Conservation (phyloP, 2,113 vertebrate species). For the Ranitomeya imitator region DNA sequence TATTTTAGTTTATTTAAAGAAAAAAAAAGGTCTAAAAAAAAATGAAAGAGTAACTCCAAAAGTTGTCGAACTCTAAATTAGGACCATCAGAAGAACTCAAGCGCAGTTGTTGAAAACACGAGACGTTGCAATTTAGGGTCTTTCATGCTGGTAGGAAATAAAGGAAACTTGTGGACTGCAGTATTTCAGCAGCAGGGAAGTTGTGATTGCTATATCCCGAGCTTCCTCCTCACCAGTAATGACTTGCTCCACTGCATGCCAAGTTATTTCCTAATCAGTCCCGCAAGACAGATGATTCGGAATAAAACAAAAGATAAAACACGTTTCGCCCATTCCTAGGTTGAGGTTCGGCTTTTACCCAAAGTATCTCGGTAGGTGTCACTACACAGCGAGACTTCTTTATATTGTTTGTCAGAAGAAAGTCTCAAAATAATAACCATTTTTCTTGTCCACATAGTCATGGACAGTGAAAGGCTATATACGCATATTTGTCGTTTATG, state of each 20-base stretch:
- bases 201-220: not conserved
- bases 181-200: not conserved
- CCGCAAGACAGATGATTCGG: not conserved
- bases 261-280: not conserved
- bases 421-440: not conserved
- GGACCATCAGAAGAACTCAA: not conserved
- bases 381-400: not conserved
- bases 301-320: constrained; percentile 8
- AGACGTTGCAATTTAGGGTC: not conserved
- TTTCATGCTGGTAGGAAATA: not conserved
- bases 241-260: not conserved
- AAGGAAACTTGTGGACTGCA: not conserved
- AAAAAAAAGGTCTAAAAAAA: not conserved
- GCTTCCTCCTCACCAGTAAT: not conserved
- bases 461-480: not conserved
- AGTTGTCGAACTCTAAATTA: not conserved
- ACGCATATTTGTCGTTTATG: not conserved
- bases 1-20: too few relatives aligned
- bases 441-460: not conserved
- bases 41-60: not conserved
- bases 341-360: not conserved
- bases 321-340: not conserved
- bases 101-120: not conserved
- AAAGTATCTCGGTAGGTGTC: not conserved
- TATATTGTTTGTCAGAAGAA: not conserved